A percentile compares a stretch with the other conserved stretches of the same genome.
phyloP scores from a whole-genome alignment of 2,113 vertebrate genomes.

The Stigmatopora argus region DNA sequence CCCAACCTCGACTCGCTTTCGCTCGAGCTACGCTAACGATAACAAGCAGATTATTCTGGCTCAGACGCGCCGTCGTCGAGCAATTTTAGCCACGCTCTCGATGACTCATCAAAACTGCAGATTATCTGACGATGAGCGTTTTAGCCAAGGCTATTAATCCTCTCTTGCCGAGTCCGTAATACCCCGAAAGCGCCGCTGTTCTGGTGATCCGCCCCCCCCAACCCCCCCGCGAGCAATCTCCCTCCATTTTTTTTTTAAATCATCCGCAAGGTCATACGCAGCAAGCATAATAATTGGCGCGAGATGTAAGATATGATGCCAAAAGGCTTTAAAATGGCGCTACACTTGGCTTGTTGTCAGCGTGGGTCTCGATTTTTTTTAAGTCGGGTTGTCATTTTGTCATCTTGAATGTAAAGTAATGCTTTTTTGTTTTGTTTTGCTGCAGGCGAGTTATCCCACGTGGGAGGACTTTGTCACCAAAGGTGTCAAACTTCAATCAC shows the following conservation, averaged over 20 bases:
- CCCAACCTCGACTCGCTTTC: background rate
- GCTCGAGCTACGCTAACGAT: background rate
- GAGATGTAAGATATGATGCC: background rate
- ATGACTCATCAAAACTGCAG: slow-evolving; percentile 1
- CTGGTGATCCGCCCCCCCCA: background rate
- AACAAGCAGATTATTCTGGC: too few relatives aligned
- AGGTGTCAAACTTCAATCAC: slow-evolving; percentile 77
- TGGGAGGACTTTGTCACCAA: slow-evolving; percentile 82
- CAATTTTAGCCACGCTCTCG: background rate
- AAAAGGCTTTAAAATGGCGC: background rate
- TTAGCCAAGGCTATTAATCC: background rate
- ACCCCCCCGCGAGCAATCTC: background rate
- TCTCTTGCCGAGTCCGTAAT: background rate
- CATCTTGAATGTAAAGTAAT: background rate
- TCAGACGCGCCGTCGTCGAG: background rate
- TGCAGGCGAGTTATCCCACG: slow-evolving; percentile 77
- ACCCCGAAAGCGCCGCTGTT: background rate
- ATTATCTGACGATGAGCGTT: background rate
- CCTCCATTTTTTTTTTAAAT: background rate
- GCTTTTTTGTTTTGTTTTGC: slow-evolving; percentile 10
- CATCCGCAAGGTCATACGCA: background rate
- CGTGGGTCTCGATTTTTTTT: background rate
- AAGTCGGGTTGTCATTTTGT: background rate
- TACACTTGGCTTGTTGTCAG: background rate
- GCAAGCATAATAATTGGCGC: background rate